Base-by-base conservation (phyloP, 2,888 invertebrate species). In the Rugalucina vietnamica region DNA sequence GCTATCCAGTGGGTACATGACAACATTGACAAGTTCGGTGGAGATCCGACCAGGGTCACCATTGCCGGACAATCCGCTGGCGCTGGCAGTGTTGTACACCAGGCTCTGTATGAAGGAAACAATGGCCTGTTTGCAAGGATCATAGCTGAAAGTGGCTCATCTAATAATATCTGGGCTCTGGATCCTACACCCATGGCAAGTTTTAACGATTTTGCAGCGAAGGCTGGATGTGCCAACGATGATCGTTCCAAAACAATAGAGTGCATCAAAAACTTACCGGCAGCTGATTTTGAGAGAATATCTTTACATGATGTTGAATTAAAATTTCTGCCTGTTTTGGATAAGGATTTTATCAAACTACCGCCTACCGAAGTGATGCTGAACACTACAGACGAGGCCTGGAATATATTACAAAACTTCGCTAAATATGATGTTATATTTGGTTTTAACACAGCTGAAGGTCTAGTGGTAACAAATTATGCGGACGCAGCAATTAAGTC, bases 1-100 rank as follows among this genome's bases (percentile, higher is more conserved):
- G 79, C 79, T 27, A 83, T 83, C 24, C 57, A 76, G 29, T 83
- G 83, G 83, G 76, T 83, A 0, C 79, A 80, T 43, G 83, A 83
- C 29, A 79, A 83, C 50, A 83, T 83, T 24, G 73, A 32, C 5
- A 32, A 78, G 1, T 83, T 83, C 65, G 83, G 83, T 1, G 83
- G 83, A 3, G 76, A 83, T 27, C 71, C 76, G 8, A 24, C 27
- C 0, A 29, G 34, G 0, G 79, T 83, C 32, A 76, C 79, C 0
- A 14, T 83, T 14, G 76, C 79, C 57, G 83, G 83, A 49, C 72
- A 76, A 50, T 83, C 83, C 1, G 83, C 83, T 14, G 83, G 83
- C 10, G 57, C 79, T 0, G 83, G 43, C 24, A 74, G 74, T 34
- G 83, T 79, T 14, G 74, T 79, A 14, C 73, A 79, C n/a, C 83